Evolutionary conservation across 2,113 vertebrate genomes (phyloP), one percentile per base, ranked within the genome.

Genomic region (Raja brachyura): DNA sequence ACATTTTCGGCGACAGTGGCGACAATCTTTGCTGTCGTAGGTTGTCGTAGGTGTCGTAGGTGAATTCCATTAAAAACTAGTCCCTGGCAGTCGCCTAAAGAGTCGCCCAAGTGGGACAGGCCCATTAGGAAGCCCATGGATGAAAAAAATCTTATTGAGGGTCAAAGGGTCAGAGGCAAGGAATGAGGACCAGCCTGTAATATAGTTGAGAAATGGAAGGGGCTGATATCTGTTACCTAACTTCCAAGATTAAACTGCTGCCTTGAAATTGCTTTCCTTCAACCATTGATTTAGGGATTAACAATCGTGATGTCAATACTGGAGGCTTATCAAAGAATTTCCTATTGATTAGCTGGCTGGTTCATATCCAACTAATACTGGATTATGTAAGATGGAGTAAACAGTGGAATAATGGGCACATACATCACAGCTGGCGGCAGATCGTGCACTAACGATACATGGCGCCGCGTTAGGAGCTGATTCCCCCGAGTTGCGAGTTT

Each of bases 261-360:
- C 25, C n/a, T n/a, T 86, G 81, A 86, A 61, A 86, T 86, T 86
- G 81, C 56, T 86, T 86, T 86, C 56, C 20, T 86, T 86, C 22
- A 86, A 86, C 81, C 81, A 14, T n/a, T 61, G 56, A 86, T 25
- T 54, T 28, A 83, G 22, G 79, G 48, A 83, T 79, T 39, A 79
- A 39, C 77, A 81, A 81, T 61, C 31, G 81, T 56, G 59, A 31
- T 33, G 83, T 88, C 83, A 63, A 66, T 88, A 66, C 20, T 88
- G 28, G 28, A n/a, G 14, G 13, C 28, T 88, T 63, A 63, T 88
- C 56, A 86, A 48, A 86, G 83, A 31, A 61, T 63, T n/a, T 86
- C 83, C 59, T 18, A 88, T 31, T 66, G 83, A 88, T 63, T 31
- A 88, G 14, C 28, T 54, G 28, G 56, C 59, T 28, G 63, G 83